Percentiles rank a stretch among this genome's conserved stretches.
These are phyloP conservation scores for Atta cephalotes DNA, from an alignment of 1,140 invertebrate species.

Conservation along the genomic window DNA sequence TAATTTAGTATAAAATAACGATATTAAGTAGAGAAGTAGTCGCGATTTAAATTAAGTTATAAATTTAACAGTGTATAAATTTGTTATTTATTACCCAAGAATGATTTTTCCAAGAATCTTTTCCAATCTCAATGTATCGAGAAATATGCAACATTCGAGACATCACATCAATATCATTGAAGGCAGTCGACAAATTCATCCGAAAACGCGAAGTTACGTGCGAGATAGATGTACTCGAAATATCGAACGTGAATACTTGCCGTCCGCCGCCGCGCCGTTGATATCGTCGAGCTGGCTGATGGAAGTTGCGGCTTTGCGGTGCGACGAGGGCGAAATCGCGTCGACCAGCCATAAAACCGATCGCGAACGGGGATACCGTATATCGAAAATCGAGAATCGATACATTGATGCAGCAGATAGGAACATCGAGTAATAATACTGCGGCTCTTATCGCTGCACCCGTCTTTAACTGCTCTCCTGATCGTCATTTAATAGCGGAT, in stretches of 20 bases:
- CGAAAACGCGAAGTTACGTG: slow-evolving; percentile 32
- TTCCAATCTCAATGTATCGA: slow-evolving; percentile 1
- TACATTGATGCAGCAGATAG: slow-evolving; percentile 60
- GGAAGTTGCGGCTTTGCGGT: slow-evolving; percentile 65
- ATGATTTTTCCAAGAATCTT: not conserved
- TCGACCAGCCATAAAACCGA: slow-evolving; percentile 60
- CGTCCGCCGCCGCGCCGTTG: slow-evolving; percentile 25
- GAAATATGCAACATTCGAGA: not conserved
- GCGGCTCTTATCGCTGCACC: slow-evolving; percentile 7
- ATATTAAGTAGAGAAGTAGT: no score
- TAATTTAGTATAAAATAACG: no score
- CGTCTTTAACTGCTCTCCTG: slow-evolving; percentile 43
- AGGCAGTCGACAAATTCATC: slow-evolving; percentile 49
- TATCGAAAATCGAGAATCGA: slow-evolving; percentile 68
- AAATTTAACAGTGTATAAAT: not conserved
- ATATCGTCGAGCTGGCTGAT: slow-evolving; percentile 52
- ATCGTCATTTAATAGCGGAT: slow-evolving; percentile 32
- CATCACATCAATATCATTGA: slow-evolving; percentile 7
- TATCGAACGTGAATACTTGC: slow-evolving; percentile 56
- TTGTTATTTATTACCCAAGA: not conserved
- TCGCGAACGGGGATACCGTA: slow-evolving; percentile 50
- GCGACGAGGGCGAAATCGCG: slow-evolving; percentile 60
- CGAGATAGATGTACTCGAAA: slow-evolving; percentile 48
- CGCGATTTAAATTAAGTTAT: no score
- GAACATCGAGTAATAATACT: slow-evolving; percentile 55